phyloP scores from a whole-genome alignment of 2,797 vertebrate genomes.

The Crossoptilon crossoptilon region DNA sequence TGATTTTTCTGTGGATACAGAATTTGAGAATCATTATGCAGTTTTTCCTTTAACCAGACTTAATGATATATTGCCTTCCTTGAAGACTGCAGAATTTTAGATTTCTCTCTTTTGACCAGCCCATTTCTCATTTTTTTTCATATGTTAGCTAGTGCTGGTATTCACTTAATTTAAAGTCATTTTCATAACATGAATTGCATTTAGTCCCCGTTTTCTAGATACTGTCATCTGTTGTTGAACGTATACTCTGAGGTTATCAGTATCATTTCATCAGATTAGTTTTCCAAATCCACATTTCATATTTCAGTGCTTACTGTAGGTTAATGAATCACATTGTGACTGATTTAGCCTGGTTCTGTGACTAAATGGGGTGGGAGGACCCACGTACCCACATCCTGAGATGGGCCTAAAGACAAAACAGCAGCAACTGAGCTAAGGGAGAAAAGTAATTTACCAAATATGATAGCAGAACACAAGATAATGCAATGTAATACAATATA shows the following conservation, averaged over 20 bases:
- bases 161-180: not conserved
- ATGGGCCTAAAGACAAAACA: too few species aligned
- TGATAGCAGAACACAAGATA: too few species aligned
- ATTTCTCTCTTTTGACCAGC: not conserved
- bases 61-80: not conserved
- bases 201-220: not conserved
- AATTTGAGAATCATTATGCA: constrained; percentile 24
- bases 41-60: constrained; percentile 9
- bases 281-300: not conserved
- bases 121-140: not conserved
- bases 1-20: constrained; percentile 9
- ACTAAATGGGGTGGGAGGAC: too few species aligned
- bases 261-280: not conserved
- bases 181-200: not conserved
- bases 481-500: too few species aligned
- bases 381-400: too few species aligned
- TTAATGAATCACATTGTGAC: not conserved
- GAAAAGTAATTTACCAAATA: too few species aligned
- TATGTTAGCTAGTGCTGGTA: not conserved
- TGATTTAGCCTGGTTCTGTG: too few species aligned
- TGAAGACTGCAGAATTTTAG: not conserved
- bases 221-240: not conserved
- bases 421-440: too few species aligned
- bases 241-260: not conserved
- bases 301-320: not conserved